Base-by-base conservation (phyloP, 2,888 invertebrate genomes). In the Sepiola atlantica region DNA sequence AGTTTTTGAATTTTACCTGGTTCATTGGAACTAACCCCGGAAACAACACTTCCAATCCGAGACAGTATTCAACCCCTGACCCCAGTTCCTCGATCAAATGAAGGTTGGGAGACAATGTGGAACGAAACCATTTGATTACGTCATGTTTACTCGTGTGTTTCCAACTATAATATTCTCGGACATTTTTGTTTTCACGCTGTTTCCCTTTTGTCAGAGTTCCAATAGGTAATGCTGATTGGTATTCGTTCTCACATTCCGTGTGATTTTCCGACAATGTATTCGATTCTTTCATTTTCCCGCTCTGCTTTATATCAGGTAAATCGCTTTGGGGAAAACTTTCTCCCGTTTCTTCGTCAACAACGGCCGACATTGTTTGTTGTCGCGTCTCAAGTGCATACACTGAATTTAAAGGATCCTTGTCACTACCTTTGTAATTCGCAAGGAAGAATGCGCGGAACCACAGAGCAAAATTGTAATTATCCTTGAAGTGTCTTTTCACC, bases 361-460 rank as follows among this genome's bases (percentile, higher is more conserved):
- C n/a, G 32, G 16, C 77, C 18, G 92, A 6, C n/a, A 24, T 35
- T 54, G 55, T 28, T 55, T n/a, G 45, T 28, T 54, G 14, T 28
- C 6, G 10, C 6, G 20, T n/a, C 21, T 55, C 54, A n/a, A 55
- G 14, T 1, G 92, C 28, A 32, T 77, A 14, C 1, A 32, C n/a
- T 4, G 77, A 6, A 32, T 77, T 18, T n/a, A n/a, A 32, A 14
- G 77, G 16, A 16, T 12, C 4, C 16, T 14, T 77, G 1, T 6
- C 18, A 55, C 14, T 16, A 28, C n/a, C 55, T 24, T 55, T 45
- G 45, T 92, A 92, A 92, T 92, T 92, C 54, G 45, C 55, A 45
- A 20, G 18, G 55, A 55, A 92, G 92, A 92, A 92, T 14, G 92
- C 28, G n/a, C 92, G 92, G 92, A 92, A 92, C 92, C 92, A 92